Conservation (phyloP, 2,888 invertebrate species). For the Himalopsyche tibetana region DNA sequence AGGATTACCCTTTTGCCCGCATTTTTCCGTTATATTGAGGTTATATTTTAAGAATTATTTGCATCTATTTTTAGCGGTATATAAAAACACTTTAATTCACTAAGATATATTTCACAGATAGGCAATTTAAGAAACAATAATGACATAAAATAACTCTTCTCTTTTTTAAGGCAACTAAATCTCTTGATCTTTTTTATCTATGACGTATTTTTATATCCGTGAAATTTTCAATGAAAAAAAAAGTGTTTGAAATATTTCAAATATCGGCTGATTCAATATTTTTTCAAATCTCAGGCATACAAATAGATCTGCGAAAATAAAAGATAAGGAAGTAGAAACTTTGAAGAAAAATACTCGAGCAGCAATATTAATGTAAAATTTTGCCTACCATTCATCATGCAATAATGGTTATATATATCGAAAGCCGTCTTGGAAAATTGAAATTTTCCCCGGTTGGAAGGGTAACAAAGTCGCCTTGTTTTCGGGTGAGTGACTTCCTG, state of each 20-base stretch:
- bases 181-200: no score
- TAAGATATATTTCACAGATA: no score
- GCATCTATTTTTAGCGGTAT: no score
- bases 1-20: no score
- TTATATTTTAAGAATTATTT: no score
- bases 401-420: slow-evolving; percentile 30
- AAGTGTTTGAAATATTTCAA: not conserved
- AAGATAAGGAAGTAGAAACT: slow-evolving; percentile 11
- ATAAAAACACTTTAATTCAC: no score
- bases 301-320: slow-evolving; percentile 35
- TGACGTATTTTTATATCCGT: no score
- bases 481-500: slow-evolving; percentile 40
- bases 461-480: slow-evolving; percentile 38
- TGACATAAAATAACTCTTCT: no score
- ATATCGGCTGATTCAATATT: slow-evolving; percentile 1
- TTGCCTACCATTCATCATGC: slow-evolving; percentile 32
- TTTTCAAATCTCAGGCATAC: not conserved
- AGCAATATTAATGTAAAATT: slow-evolving; percentile 27
- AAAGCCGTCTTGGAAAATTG: slow-evolving; percentile 32
- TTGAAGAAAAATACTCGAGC: slow-evolving; percentile 22
- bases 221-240: not conserved
- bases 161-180: no score
- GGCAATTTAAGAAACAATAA: no score
- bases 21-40: no score
- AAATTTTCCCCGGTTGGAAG: slow-evolving; percentile 2